phyloP scores from a whole-genome alignment of 2,888 invertebrate genomes.

The Notodonta ziczac region DNA sequence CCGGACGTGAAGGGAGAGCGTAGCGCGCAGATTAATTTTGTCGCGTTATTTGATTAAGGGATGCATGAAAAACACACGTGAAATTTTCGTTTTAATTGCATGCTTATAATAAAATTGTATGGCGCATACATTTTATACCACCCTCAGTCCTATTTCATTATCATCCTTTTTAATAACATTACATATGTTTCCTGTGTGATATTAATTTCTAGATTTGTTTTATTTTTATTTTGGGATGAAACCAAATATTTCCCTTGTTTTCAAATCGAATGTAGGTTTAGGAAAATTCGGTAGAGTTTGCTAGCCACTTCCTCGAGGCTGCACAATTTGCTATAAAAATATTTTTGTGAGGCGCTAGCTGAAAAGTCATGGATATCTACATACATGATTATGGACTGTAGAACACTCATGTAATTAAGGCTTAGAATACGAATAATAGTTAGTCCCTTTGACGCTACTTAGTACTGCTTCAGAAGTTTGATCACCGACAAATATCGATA shows the following conservation, averaged over 20 bases:
- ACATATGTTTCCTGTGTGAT: not conserved
- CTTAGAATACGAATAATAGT: too few species aligned
- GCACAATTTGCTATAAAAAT: too few species aligned
- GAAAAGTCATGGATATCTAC: too few species aligned
- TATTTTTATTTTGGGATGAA: too few species aligned
- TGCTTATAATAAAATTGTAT: constrained; percentile 32
- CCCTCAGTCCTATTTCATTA: constrained; percentile 12
- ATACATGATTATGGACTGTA: too few species aligned
- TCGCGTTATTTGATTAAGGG: constrained; percentile 55
- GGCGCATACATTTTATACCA: constrained; percentile 18
- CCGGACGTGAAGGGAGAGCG: constrained; percentile 50
- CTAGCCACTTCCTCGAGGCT: too few species aligned
- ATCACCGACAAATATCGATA: constrained; percentile 3
- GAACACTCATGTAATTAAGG: too few species aligned
- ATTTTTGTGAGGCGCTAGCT: too few species aligned
- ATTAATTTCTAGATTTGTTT: not conserved
- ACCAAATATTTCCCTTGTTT: too few species aligned
- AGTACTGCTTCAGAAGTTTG: not conserved
- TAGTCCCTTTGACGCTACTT: too few species aligned
- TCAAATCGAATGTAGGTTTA: too few species aligned
- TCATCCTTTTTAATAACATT: constrained; percentile 15
- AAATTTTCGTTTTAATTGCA: constrained; percentile 38
- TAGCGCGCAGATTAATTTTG: constrained; percentile 62
- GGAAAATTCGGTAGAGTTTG: too few species aligned
- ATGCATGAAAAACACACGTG: constrained; percentile 35